Base-by-base conservation (phyloP, 1,140 invertebrate genomes). In the Zaprionus lachaisei region DNA sequence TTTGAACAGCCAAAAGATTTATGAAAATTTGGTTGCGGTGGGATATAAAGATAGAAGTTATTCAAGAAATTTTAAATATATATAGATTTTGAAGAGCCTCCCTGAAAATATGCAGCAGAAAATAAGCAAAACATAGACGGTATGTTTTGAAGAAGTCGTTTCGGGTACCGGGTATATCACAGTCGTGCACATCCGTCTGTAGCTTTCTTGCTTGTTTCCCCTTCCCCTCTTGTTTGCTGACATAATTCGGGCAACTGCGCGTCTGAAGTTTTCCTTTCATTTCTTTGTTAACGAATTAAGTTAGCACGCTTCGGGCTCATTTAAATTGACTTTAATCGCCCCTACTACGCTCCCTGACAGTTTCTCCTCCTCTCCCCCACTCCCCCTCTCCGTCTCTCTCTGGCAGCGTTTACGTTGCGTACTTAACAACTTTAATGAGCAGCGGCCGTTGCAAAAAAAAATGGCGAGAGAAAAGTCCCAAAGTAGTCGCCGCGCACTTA, bases 401-500 rank as follows among this genome's bases (percentile, higher is more conserved):
- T 74, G 81, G 67, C 73, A 76, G 67, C 81, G 73, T 79, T 87
- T 87, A 87, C 81, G 84, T 78, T 78, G 79, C 90, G 85, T 85
- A 90, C 84, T 89, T 89, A 89, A 89, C 84, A 89, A 90, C 85
- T 89, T 89, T 89, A 89, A 90, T 89, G 85, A 89, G 84, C 72
- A 67, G 34, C 69, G 44, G 63, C 83, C 56, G 54, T 20, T 24
- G 44, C 47, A 44, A 24, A 74, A 44, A 44, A 70, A 77, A 68
- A 55, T 56, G 69, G 20, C 72, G 28, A 68, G 67, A 58, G n/a
- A 47, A 47, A 47, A 47, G n/a, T 47, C 34, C 74, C 69, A 83
- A 84, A 87, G 85, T 87, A 87, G 84, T 85, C 79, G 84, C 76
- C 81, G 85, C 85, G 79, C 81, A 89, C 85, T 89, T 89, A 89